phyloP scores from a whole-genome alignment of 30 jellyfish, hydroid and myxozoan species.

The Aurelia coerulea region DNA sequence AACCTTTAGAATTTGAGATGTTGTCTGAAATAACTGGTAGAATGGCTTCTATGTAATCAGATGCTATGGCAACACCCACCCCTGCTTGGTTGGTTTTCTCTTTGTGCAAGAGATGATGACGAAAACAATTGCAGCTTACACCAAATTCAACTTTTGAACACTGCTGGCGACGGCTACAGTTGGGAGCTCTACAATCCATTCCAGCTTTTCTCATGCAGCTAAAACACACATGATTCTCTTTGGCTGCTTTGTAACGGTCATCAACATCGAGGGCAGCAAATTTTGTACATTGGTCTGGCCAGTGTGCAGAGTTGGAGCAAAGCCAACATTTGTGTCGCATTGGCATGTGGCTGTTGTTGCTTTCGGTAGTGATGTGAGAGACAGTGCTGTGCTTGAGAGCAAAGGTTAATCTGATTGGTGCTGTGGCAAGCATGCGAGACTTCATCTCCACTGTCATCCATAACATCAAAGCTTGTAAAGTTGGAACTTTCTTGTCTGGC shows the following conservation, averaged over 20 bases:
- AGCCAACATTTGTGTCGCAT: conserved; percentile 63
- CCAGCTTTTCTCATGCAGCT: conserved; percentile 46
- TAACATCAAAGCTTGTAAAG: conserved; percentile 56
- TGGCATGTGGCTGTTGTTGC: conserved; percentile 51
- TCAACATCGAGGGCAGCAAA: too few relatives aligned
- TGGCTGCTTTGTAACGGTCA: conserved; percentile 12
- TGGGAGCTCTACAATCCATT: conserved; percentile 34
- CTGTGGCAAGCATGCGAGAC: conserved; percentile 72
- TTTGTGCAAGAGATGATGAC: conserved; percentile 44
- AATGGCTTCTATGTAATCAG: conserved; percentile 35
- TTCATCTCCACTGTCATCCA: conserved; percentile 81
- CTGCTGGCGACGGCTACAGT: background rate
- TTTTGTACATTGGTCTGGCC: too few relatives aligned
- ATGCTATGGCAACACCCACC: conserved; percentile 63
- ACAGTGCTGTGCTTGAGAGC: background rate
- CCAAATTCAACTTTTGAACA: conserved; percentile 2
- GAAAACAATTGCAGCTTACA: conserved; percentile 48
- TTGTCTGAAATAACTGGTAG: conserved; percentile 59
- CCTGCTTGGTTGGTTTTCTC: conserved; percentile 6
- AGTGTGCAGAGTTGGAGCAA: background rate
- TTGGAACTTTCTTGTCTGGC: conserved; percentile 40
- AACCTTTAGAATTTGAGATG: conserved; percentile 28
- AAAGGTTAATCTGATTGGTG: conserved; percentile 72
- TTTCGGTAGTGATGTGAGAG: conserved; percentile 42
- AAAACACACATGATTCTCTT: conserved; percentile 69